Evolutionary conservation across 2,113 vertebrate species (phyloP).

Genomic region (Puffinus mauretanicus): DNA sequence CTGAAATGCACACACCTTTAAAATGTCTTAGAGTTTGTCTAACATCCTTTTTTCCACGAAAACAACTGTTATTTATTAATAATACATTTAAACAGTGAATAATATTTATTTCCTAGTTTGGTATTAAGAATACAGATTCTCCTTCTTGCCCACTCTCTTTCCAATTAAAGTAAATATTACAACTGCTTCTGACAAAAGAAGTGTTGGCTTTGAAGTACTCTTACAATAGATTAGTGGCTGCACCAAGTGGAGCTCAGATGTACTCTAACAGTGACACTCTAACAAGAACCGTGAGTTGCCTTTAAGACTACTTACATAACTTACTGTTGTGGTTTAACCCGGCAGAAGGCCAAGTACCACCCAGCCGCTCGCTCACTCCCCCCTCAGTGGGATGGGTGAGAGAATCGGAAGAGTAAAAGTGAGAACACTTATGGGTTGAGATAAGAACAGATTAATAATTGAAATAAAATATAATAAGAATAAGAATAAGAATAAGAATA

Average conservation of each 20-base stretch:
- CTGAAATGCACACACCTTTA: background rate
- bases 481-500: no score
- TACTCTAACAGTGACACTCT: background rate
- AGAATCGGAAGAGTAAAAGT: no score
- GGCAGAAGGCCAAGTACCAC: no score
- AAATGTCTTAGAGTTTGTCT: background rate
- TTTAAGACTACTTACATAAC: background rate
- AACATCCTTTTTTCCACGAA: background rate
- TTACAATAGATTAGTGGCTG: background rate
- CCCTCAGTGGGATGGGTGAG: no score
- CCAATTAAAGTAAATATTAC: background rate
- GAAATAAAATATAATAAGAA: no score
- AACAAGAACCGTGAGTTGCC: background rate
- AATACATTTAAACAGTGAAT: background rate
- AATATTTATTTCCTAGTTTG: background rate
- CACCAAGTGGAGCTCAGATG: background rate
- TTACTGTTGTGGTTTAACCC: no score
- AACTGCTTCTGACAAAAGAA: background rate
- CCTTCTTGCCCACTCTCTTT: background rate
- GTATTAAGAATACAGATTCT: background rate
- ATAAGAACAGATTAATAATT: no score
- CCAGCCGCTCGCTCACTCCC: no score
- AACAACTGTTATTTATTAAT: background rate
- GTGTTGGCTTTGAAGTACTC: background rate
- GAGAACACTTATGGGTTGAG: no score